Evolutionary conservation across 2,113 vertebrate genomes (phyloP).

Genomic region (Chloroceryle aenea): DNA sequence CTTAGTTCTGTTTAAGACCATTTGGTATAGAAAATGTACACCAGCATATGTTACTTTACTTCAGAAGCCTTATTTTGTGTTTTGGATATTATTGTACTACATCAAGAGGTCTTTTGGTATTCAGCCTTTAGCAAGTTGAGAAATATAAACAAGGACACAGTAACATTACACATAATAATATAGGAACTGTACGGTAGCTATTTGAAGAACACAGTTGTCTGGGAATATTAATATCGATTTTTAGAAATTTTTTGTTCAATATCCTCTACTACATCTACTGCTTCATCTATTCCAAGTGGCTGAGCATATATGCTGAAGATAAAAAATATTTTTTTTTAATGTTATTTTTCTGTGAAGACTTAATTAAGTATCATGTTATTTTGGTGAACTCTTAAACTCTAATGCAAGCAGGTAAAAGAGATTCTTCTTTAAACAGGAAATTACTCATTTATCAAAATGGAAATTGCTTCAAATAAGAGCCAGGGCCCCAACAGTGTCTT

Average conservation of each 20-base stretch:
- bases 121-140: constrained; percentile 31
- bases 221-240: background rate
- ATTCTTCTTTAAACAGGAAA: background rate
- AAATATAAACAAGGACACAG: constrained; percentile 21
- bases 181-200: background rate
- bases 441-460: background rate
- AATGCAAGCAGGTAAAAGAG: background rate
- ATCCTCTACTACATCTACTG: background rate
- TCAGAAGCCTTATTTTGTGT: background rate
- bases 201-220: background rate
- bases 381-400: background rate
- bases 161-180: background rate
- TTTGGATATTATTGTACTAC: background rate
- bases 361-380: background rate
- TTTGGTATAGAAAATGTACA: background rate
- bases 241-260: background rate
- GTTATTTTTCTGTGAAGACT: background rate
- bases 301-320: background rate
- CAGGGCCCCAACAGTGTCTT: background rate
- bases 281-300: background rate
- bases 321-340: background rate
- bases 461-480: constrained; percentile 12
- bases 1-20: background rate
- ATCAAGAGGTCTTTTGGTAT: background rate
- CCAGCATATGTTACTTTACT: background rate